Evolutionary conservation across 2,113 vertebrate genomes (phyloP).

Genomic region (Pelmatolapia mariae): DNA sequence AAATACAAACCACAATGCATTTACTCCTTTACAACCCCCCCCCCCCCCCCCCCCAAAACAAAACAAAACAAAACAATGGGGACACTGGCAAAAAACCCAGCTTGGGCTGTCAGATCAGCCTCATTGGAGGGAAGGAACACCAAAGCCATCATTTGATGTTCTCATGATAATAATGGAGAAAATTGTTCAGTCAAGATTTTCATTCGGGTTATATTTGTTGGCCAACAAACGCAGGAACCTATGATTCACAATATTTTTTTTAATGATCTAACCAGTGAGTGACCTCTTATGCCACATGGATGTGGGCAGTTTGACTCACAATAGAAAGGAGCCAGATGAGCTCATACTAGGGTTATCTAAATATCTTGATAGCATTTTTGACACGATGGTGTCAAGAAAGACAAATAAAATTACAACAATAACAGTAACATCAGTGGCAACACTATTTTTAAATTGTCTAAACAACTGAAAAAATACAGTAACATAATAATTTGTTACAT

Average conservation of each 20-base stretch:
- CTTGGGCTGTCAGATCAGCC: not conserved
- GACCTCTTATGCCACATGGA: not conserved
- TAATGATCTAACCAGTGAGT: not conserved
- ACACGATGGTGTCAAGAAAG: not conserved
- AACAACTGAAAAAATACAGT: not conserved
- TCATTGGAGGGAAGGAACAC: not conserved
- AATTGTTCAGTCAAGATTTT: not conserved
- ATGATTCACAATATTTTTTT: not conserved
- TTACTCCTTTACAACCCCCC: accelerated
- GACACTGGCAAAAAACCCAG: not conserved
- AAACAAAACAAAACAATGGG: not conserved
- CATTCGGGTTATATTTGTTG: not conserved
- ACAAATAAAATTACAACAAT: not conserved
- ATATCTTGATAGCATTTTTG: not conserved
- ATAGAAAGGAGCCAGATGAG: not conserved
- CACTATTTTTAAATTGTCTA: not conserved
- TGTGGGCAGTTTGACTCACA: not conserved
- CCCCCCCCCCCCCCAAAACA: too few relatives aligned
- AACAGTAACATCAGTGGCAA: not conserved
- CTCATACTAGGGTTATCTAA: not conserved
- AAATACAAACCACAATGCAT: not conserved
- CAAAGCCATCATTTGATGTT: not conserved
- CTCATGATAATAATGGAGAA: not conserved
- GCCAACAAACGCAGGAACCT: not conserved
- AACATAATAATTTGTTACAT: not conserved